Evolutionary conservation across 2,113 vertebrate species (phyloP).

Genomic region (Rhinolophus sinicus): DNA sequence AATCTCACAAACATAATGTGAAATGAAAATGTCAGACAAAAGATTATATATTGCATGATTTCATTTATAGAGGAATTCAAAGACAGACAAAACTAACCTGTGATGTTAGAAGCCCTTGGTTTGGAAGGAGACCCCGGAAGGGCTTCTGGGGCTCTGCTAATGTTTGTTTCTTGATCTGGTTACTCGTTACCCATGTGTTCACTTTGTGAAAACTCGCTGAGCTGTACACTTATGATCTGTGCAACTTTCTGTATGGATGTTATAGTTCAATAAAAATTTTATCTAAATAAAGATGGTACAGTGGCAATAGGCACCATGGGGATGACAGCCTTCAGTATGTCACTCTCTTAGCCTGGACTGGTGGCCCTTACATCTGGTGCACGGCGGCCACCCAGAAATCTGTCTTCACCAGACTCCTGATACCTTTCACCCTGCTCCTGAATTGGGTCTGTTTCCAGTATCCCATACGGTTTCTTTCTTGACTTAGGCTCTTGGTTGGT

Average conservation of each 20-base stretch:
- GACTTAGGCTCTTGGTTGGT: not conserved
- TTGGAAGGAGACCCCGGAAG: not conserved
- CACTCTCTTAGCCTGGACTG: not conserved
- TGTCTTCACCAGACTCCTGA: not conserved
- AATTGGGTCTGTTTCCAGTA: too few relatives aligned
- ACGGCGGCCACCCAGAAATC: not conserved
- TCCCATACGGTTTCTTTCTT: not conserved
- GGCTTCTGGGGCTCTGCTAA: not conserved
- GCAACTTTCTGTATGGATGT: not conserved
- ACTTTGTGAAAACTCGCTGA: not conserved
- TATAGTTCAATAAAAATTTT: not conserved
- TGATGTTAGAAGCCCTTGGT: not conserved
- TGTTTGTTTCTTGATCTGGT: not conserved
- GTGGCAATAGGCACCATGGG: not conserved
- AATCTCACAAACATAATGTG: not conserved
- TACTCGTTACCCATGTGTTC: not conserved
- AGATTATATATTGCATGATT: not conserved
- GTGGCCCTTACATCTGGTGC: not conserved
- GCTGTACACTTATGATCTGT: not conserved
- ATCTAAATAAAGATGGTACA: too few relatives aligned
- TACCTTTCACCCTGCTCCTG: not conserved
- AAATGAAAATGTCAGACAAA: not conserved
- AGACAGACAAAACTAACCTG: not conserved
- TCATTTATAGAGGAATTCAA: not conserved
- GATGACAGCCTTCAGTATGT: not conserved